These are phyloP conservation scores for Rhinoderma darwinii DNA, from an alignment of 2,113 vertebrate genomes.

Conservation along the genomic window DNA sequence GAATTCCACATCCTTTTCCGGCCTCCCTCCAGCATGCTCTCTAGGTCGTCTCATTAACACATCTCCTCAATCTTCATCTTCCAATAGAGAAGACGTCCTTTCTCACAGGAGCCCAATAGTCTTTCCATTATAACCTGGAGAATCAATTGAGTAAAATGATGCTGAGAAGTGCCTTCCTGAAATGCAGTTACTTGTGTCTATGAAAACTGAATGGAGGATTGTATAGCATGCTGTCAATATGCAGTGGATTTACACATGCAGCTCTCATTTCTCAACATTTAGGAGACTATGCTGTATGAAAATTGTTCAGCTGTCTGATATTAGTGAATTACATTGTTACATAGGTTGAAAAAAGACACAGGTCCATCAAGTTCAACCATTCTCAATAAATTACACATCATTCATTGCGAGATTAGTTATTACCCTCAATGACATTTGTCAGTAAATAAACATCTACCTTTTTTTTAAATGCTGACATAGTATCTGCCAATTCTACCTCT, in stretches of 20 bases:
- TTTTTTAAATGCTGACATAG: too few species aligned
- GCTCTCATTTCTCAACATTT: not conserved
- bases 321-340: too few species aligned
- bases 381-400: too few species aligned
- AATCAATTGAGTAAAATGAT: slow-evolving; percentile 42
- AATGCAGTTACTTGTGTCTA: not conserved
- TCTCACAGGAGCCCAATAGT: slow-evolving; percentile 8
- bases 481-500: too few species aligned
- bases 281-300: not conserved
- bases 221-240: not conserved
- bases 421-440: too few species aligned
- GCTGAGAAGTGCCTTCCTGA: not conserved
- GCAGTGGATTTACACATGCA: not conserved
- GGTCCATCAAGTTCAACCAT: too few species aligned
- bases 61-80: slow-evolving; percentile 29
- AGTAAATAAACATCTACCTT: too few species aligned
- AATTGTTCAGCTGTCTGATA: too few species aligned
- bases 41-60: slow-evolving; percentile 52
- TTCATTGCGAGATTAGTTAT: too few species aligned
- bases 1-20: slow-evolving; percentile 35
- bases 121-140: slow-evolving; percentile 45
- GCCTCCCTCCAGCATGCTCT: slow-evolving; percentile 37
- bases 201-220: not conserved
- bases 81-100: slow-evolving; percentile 31
- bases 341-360: too few species aligned